A percentile compares a stretch with the other conserved stretches of the same genome.
Conservation (phyloP, 1,140 invertebrate genomes). For the Pantala flavescens region DNA sequence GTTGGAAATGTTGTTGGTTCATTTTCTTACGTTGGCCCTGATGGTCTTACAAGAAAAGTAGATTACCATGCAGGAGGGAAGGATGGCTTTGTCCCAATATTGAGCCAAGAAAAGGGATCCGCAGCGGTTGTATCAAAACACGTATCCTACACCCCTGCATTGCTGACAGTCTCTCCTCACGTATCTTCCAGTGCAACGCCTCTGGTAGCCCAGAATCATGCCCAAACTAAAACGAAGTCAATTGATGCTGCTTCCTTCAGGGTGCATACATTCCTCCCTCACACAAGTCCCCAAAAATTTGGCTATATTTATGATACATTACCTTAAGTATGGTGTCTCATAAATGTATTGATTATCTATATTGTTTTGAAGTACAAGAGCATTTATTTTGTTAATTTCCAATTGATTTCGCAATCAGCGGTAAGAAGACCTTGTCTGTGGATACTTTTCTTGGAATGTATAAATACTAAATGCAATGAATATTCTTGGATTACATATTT, state of each 20-base stretch:
- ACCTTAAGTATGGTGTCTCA: background rate
- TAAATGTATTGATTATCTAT: too few relatives aligned
- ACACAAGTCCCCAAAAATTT: background rate
- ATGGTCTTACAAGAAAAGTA: slow-evolving; percentile 20
- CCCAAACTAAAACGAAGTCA: background rate
- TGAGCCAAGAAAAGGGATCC: background rate
- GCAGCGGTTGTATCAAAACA: background rate
- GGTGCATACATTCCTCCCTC: background rate
- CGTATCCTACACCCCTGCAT: background rate
- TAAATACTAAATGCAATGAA: too few relatives aligned
- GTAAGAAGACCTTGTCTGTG: too few relatives aligned
- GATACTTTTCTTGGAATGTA: too few relatives aligned
- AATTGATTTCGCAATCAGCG: too few relatives aligned
- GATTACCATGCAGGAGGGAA: slow-evolving; percentile 22
- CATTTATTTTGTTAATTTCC: too few relatives aligned
- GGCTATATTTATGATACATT: background rate
- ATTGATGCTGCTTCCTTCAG: background rate
- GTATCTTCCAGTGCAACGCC: background rate
- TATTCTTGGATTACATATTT: too few relatives aligned
- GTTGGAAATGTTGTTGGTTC: background rate
- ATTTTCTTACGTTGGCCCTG: background rate
- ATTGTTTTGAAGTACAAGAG: too few relatives aligned
- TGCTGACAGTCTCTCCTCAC: background rate
- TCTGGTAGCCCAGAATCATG: background rate
- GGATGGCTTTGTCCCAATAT: slow-evolving; percentile 22